Percentiles rank a stretch among this genome's conserved stretches.
Conservation (phyloP, 35 echinoderm and acorn worm genomes). For the Ophioderma brevispina region DNA sequence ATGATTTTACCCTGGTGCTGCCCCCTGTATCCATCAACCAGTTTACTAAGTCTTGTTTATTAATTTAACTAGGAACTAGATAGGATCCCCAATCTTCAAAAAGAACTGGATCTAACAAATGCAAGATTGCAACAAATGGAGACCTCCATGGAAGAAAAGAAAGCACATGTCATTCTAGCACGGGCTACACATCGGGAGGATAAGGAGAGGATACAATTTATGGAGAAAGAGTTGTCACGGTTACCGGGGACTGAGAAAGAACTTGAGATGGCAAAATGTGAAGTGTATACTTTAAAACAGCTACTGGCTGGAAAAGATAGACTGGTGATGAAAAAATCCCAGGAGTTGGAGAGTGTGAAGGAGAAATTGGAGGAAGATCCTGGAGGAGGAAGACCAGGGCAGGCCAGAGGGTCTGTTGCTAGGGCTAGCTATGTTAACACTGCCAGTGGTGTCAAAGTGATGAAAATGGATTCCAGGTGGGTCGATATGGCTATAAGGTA, state of each 20-base stretch:
- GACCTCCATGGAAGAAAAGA: constrained; percentile 57
- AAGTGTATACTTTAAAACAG: constrained; percentile 69
- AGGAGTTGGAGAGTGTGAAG: constrained; percentile 58
- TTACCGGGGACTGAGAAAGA: constrained; percentile 45
- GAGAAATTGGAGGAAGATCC: constrained; percentile 9
- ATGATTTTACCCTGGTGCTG: no score
- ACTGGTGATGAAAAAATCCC: constrained; percentile 65
- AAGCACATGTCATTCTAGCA: constrained; percentile 63
- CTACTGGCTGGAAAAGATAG: constrained; percentile 67
- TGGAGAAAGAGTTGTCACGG: constrained; percentile 53
- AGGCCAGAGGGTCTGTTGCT: neutral
- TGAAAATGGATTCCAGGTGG: neutral
- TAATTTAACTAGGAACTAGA: constrained; percentile 53
- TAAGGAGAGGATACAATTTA: constrained; percentile 61
- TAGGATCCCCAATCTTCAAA: constrained; percentile 60
- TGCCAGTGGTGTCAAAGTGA: neutral
- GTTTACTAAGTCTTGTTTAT: no score
- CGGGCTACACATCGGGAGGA: constrained; percentile 63
- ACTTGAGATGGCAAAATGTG: constrained; percentile 54
- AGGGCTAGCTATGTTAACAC: neutral
- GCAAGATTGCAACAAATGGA: constrained; percentile 60
- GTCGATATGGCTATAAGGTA: no score
- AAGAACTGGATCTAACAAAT: constrained; percentile 57
- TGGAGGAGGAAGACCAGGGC: neutral
- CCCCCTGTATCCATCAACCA: no score